These are phyloP conservation scores for Pteronotus mesoamericanus DNA, from an alignment of 2,797 vertebrate genomes.

Conservation along the genomic window DNA sequence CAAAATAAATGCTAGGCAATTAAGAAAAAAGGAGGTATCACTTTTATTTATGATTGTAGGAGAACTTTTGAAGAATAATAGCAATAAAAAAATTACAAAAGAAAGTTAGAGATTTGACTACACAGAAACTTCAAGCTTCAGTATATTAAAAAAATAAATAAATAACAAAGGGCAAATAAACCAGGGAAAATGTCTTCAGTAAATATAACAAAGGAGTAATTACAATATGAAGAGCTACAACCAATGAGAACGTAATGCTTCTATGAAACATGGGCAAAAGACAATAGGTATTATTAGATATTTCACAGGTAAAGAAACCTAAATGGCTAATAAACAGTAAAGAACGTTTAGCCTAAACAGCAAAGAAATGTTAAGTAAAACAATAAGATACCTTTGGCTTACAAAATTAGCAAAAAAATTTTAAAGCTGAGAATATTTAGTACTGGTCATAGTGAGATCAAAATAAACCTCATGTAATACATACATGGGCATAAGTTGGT, in stretches of 20 bases:
- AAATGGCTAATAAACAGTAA: background rate
- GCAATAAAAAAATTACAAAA: constrained; percentile 12
- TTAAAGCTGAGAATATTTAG: background rate
- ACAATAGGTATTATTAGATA: background rate
- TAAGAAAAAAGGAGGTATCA: background rate
- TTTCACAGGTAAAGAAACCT: background rate
- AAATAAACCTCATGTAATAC: background rate
- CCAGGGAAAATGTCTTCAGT: background rate
- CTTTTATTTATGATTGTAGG: constrained; percentile 5
- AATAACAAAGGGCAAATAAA: constrained; percentile 1
- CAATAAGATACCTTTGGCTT: background rate
- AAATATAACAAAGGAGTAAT: background rate
- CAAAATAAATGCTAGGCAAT: constrained; percentile 35
- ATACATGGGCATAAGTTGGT: background rate
- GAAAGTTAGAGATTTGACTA: background rate
- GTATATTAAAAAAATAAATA: background rate
- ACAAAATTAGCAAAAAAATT: background rate
- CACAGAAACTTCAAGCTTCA: background rate
- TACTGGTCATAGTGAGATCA: background rate
- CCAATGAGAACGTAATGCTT: background rate
- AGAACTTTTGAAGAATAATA: background rate
- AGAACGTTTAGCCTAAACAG: background rate
- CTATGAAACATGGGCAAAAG: background rate
- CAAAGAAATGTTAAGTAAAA: background rate
- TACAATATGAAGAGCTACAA: background rate